Percentiles rank a stretch among this genome's conserved stretches.
Evolutionary conservation across 2,113 vertebrate genomes (phyloP).

Genomic region (Synodontis membranacea): DNA sequence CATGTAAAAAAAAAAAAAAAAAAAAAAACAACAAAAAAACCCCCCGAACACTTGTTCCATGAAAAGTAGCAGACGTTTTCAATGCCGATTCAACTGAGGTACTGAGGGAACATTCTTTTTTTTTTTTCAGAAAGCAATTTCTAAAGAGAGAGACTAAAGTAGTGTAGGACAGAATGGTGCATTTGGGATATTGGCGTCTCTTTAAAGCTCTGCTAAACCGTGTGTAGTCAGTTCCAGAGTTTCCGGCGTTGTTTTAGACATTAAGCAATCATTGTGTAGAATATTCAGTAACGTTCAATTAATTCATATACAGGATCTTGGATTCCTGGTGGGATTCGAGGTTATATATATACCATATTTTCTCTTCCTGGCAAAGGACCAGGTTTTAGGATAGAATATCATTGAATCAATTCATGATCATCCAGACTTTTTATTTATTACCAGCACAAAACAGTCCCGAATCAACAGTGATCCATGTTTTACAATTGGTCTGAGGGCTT

Average conservation of each 20-base stretch:
- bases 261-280: no score
- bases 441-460: not conserved
- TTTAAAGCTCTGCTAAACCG: no score
- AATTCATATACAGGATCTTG: no score
- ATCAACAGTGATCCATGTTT: not conserved
- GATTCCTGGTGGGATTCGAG: no score
- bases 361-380: not conserved
- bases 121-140: no score
- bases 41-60: not conserved
- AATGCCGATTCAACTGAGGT: no score
- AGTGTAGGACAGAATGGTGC: not conserved
- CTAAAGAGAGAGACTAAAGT: not conserved
- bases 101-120: not conserved
- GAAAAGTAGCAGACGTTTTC: no score
- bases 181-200: not conserved
- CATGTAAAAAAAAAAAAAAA: not conserved
- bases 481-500: no score
- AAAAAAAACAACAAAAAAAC: no score
- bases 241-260: no score
- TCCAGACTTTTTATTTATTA: not conserved
- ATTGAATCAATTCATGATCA: not conserved
- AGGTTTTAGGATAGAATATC: not conserved
- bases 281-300: no score
- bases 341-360: not conserved
- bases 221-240: no score